phyloP scores from a whole-genome alignment of 2,888 invertebrate genomes.

The Hypercompe scribonia region DNA sequence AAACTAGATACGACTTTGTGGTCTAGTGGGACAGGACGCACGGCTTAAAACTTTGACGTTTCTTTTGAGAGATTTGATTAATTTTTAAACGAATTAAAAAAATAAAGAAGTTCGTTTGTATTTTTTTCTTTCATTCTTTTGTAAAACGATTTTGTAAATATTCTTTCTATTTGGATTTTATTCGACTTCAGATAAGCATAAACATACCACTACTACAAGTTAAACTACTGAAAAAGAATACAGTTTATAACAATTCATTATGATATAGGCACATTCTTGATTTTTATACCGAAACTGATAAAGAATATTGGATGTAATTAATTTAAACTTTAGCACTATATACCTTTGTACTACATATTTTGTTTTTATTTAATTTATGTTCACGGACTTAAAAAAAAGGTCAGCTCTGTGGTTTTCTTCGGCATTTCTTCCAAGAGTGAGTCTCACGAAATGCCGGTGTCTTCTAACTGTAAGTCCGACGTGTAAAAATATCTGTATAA shows the following conservation, averaged over 20 bases:
- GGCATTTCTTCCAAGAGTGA: too few species aligned
- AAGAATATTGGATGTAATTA: background rate
- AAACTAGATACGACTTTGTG: constrained; percentile 6
- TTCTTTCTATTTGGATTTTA: background rate
- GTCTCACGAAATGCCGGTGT: too few species aligned
- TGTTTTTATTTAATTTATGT: too few species aligned
- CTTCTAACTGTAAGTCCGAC: too few species aligned
- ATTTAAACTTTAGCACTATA: background rate
- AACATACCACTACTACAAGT: background rate
- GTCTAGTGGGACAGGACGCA: background rate
- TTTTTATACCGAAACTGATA: too few species aligned
- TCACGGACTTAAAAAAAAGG: too few species aligned
- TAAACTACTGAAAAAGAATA: background rate
- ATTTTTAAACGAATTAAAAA: background rate
- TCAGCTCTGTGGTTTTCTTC: too few species aligned
- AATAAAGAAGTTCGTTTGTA: background rate
- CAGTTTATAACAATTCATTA: background rate
- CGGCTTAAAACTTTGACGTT: background rate
- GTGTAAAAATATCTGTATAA: too few species aligned
- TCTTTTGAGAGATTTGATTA: background rate
- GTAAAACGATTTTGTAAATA: background rate
- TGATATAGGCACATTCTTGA: background rate
- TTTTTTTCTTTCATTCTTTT: background rate
- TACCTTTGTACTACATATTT: too few species aligned
- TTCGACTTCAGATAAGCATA: background rate